Evolutionary conservation across 2,113 vertebrate species (phyloP), one percentile per base, ranked within the genome.

Genomic region (Ictalurus furcatus): DNA sequence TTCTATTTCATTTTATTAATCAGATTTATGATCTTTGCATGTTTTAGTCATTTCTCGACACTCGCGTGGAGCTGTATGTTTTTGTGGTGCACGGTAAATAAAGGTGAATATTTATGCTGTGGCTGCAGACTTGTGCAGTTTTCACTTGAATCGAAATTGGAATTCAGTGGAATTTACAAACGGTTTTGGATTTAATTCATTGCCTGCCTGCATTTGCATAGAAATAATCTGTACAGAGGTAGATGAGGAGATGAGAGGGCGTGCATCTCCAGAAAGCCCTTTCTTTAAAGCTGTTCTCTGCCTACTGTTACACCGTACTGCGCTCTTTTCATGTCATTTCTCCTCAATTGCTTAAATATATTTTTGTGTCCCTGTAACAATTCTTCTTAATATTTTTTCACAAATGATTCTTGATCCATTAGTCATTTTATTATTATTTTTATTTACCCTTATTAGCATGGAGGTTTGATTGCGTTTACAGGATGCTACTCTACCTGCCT

Each of bases 221-320:
- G 96, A 97, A 96, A 96, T 97, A 94, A 96, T 97, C 94, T 97
- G 93, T 95, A 92, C 94, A 94, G 94, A 96, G 93, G 93, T 96
- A 94, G 95, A 94, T 95, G 96, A 93, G 93, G 91, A 95, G 91
- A 94, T 93, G 95, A 92, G 93, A 93, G 93, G 91, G 56, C 44
- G 54, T 63, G 76, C 81, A 65, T 82, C 71, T 16, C 59, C 48
- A 58, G 25, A 21, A 58, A 65, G 82, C 71, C 52, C 58, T 90
- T 79, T 74, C 61, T 85, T 69, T 81, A 67, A 74, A 86, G 54
- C 37, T 61, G 23, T 52, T 69, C 74, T 69, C 34, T 86, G 13
- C 86, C 65, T 89, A 25, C 59, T 69, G 54, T 80, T 58, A 63
- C 40, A 85, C 48, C 56, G 25, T 73, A n/a, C 58, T 37, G 3